Conservation (phyloP, 2,797 vertebrate species). For the Pipistrellus pygmaeus region DNA sequence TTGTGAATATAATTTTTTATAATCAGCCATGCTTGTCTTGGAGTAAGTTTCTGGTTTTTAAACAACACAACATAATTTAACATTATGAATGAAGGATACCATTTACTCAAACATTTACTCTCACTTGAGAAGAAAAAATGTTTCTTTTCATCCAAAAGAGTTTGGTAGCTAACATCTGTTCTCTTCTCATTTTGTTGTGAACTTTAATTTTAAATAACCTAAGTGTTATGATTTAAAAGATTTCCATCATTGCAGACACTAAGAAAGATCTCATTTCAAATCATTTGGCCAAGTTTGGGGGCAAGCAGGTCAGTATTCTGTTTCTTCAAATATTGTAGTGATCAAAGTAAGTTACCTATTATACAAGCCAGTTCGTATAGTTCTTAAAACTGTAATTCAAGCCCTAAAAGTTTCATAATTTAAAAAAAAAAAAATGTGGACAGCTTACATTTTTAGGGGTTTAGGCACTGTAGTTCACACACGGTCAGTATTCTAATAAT, state of each 20-base stretch:
- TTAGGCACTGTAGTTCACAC: background rate
- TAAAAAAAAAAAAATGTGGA: background rate
- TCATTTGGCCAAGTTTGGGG: background rate
- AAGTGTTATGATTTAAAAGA: background rate
- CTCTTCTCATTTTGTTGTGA: background rate
- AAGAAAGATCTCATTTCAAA: background rate
- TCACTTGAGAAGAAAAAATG: background rate
- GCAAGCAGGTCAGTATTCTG: background rate
- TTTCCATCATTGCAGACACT: background rate
- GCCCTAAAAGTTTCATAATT: background rate
- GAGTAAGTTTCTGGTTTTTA: constrained; percentile 41
- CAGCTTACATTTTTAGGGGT: background rate
- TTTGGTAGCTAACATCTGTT: background rate
- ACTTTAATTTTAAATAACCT: constrained; percentile 28
- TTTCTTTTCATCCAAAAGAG: constrained; percentile 14
- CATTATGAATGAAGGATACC: background rate
- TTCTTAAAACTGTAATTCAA: constrained; percentile 33
- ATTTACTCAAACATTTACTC: background rate
- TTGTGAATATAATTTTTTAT: constrained; percentile 30
- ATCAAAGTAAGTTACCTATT: background rate
- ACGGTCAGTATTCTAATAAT: background rate
- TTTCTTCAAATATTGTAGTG: constrained; percentile 14
- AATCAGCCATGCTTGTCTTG: background rate
- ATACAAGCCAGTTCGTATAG: background rate
- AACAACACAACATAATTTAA: constrained; percentile 13